phyloP scores from a whole-genome alignment of 2,888 invertebrate species.

The Hermaeophaga mercurialis region DNA sequence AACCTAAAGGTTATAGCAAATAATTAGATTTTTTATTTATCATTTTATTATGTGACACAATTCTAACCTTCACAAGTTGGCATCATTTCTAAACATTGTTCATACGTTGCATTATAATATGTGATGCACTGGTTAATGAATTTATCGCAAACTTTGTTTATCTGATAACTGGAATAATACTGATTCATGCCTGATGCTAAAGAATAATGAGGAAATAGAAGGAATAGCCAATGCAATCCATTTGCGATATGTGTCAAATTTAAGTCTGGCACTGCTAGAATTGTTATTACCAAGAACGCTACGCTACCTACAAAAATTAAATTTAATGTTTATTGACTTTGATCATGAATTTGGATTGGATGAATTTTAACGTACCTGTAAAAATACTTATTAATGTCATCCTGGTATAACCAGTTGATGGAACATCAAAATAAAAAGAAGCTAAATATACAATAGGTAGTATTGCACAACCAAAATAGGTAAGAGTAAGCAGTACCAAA shows the following conservation, averaged over 20 bases:
- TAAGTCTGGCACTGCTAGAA: constrained; percentile 66
- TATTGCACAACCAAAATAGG: constrained; percentile 64
- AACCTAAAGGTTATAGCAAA: constrained; percentile 42
- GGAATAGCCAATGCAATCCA: constrained; percentile 68
- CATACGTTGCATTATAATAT: constrained; percentile 18
- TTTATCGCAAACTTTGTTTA: constrained; percentile 39
- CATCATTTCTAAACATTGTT: constrained; percentile 28
- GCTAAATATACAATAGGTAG: constrained; percentile 74
- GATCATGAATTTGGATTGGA: not conserved
- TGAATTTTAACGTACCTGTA: constrained; percentile 62
- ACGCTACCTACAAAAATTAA: constrained; percentile 69
- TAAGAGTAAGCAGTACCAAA: not conserved
- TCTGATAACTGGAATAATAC: constrained; percentile 45
- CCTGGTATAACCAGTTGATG: constrained; percentile 77
- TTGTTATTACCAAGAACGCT: constrained; percentile 70
- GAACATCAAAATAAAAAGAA: constrained; percentile 72
- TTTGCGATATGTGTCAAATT: constrained; percentile 64
- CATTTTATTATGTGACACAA: no score
- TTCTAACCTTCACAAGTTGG: constrained; percentile 9
- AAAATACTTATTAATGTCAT: constrained; percentile 75
- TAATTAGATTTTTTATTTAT: no score
- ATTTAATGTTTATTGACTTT: no score
- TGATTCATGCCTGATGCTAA: constrained; percentile 60
- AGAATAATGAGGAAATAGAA: constrained; percentile 74
- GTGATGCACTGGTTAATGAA: constrained; percentile 18